These are phyloP conservation scores for Xenopus laevis DNA, from an alignment of 2,113 vertebrate genomes.

Conservation along the genomic window DNA sequence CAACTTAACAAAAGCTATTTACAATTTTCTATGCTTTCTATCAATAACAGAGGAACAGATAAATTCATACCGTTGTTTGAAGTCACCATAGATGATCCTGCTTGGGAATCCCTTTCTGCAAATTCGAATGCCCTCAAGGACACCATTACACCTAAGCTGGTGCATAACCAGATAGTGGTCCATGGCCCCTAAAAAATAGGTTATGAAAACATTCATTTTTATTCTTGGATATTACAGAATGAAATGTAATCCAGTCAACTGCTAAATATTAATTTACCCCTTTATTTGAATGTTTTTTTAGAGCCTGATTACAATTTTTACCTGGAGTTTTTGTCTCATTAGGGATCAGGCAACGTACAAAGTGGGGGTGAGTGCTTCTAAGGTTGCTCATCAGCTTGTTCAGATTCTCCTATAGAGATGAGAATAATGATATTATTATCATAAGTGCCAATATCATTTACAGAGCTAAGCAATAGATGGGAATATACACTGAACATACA, in stretches of 20 bases:
- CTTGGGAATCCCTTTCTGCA: constrained; percentile 87
- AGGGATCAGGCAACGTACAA: constrained; percentile 77
- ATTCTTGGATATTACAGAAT: too few relatives aligned
- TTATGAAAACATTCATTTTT: background rate
- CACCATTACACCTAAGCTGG: constrained; percentile 82
- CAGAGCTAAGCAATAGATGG: too few relatives aligned
- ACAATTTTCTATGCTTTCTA: too few relatives aligned
- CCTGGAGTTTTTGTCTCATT: constrained; percentile 79
- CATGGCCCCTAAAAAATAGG: constrained; percentile 70
- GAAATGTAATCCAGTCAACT: too few relatives aligned
- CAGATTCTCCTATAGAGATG: constrained; percentile 69
- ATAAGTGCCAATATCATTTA: too few relatives aligned
- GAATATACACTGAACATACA: too few relatives aligned
- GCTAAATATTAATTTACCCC: too few relatives aligned
- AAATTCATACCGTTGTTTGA: constrained; percentile 76
- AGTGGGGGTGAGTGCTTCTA: constrained; percentile 75
- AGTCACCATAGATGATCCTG: constrained; percentile 81
- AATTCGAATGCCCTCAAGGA: constrained; percentile 83
- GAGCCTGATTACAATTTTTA: constrained; percentile 32
- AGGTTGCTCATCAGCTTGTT: constrained; percentile 78
- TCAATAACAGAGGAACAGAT: constrained; percentile 70
- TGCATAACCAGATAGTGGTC: constrained; percentile 82
- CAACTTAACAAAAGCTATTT: too few relatives aligned
- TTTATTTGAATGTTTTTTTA: too few relatives aligned
- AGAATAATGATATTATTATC: background rate